Evolutionary conservation across 2,797 vertebrate genomes (phyloP).

Genomic region (Corythornis leucogaster): DNA sequence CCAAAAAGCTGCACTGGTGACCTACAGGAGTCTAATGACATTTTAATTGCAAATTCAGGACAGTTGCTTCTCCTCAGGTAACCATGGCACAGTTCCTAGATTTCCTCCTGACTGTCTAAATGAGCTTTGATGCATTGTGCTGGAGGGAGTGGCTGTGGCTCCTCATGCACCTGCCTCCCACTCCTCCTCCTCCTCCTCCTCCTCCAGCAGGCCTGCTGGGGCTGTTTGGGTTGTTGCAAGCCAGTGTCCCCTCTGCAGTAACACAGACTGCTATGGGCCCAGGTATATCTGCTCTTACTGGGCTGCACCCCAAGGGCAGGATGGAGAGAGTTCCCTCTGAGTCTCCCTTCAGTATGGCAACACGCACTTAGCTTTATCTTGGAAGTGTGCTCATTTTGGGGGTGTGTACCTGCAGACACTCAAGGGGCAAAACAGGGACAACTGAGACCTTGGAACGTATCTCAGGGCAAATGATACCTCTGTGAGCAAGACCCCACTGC

Average conservation of each 20-base stretch:
- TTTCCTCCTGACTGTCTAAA: background rate
- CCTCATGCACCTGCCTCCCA: background rate
- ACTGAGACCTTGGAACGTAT: background rate
- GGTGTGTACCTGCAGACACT: background rate
- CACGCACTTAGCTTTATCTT: background rate
- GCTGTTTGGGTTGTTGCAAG: background rate
- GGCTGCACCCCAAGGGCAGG: background rate
- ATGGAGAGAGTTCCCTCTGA: background rate
- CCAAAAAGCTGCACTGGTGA: background rate
- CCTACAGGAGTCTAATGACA: conserved; percentile 43
- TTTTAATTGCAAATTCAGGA: conserved; percentile 26
- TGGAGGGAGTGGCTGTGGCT: background rate
- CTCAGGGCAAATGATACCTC: background rate
- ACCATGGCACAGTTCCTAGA: conserved; percentile 30
- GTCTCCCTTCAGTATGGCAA: background rate
- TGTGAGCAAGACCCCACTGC: background rate
- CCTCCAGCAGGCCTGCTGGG: background rate
- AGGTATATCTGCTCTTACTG: background rate
- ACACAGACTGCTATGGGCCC: background rate
- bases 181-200: background rate
- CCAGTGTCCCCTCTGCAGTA: background rate
- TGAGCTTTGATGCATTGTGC: background rate
- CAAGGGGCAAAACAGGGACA: background rate
- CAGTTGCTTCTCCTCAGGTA: conserved; percentile 43
- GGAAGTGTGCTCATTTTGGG: background rate